Base-by-base conservation (phyloP, 2,113 vertebrate genomes). In the Saccopteryx bilineata region DNA sequence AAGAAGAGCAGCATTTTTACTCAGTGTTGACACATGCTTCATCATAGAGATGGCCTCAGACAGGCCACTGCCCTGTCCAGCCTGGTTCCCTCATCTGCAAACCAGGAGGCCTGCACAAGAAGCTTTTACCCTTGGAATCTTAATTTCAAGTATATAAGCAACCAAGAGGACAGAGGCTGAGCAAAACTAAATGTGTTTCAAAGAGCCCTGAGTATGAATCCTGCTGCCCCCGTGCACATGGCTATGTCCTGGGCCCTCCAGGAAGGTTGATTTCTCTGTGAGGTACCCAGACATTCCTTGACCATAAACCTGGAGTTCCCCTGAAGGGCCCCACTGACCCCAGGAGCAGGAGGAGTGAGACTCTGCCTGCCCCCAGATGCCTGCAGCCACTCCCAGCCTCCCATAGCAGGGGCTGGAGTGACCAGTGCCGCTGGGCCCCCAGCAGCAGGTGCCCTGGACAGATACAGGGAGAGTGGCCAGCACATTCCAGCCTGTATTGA, bases 311-410 rank as follows among this genome's bases (percentile, higher is more conserved):
- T 50, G 80, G 61, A 65, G 81, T 21, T 15, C 80, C 5, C 23
- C 69, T 7, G 63, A 17, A 50, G 17, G 52, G 61, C 26, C 24
- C 81, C 61, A 19, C 26, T 19, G 81, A 52, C 81, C 61, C 52
- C 39, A 31, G 76, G 52, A 48, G 1, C 0, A 66, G 17, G 52
- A 80, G 33, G 24, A 48, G 74, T 5, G 2, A 46, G 74, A 23
- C 58, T 13, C 33, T 13, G 60, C 72, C 24, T 0, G 0, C 88
- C 52, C 54, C 66, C 28, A 9, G 54, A 39, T 54, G 7, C 13
- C 66, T 2, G 0, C 0, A 4, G 33, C 39, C 52, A n/a, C 88
- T 9, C 1, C 2, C 63, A 46, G 60, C n/a, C 4, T 1, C 12
- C 26, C 9, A 0, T 1, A 39, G 39, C 39, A 39, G 39, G 46